Base-by-base conservation (phyloP, 2,888 invertebrate genomes). In the Abrostola tripartita region DNA sequence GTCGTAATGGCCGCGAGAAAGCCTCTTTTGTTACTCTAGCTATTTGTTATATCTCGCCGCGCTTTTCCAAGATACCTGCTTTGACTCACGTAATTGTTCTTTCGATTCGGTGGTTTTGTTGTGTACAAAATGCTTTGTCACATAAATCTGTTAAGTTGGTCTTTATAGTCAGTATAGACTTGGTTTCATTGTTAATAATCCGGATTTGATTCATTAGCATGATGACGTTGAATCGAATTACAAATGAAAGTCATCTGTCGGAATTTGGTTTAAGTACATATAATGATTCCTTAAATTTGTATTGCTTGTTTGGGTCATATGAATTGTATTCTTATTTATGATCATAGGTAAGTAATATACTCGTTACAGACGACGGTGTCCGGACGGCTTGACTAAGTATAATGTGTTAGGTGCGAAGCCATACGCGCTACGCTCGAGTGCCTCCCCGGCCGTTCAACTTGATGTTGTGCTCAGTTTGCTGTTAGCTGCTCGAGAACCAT, bases 51-150 rank as follows among this genome's bases (percentile, higher is more conserved):
- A 92, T 93, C 91, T 92, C 90, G 85, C 85, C 89, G 86, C 90
- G 90, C 91, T 90, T 92, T 92, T 86, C 90, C 81, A 78, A 88
- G 89, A 91, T 90, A 93, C 90, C 92, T 89, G 90, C 90, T 93
- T 92, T 93, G 92, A 92, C 91, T 91, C 88, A 84, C 88, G 89
- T 93, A 92, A 94, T 94, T 94, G 94, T 94, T 94, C 92, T 93
- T 93, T 93, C 88, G 85, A 90, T 90, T 91, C 88, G 87, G 83
- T 84, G 88, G 92, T 91, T 93, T 92, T 92, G 90, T 92, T 93
- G 89, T 87, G 87, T 83, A 85, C 90, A 91, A 92, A 92, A 91
- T 86, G 93, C 94, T 94, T 94, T 94, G 92, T 94, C 93, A 92
- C 90, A 88, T 83, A 90, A 91, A 92, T 91, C 93, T 89, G 89